A percentile compares a stretch with the other conserved stretches of the same genome.
phyloP scores from a whole-genome alignment of 2,888 invertebrate species.

The Ceraclea dissimilis region DNA sequence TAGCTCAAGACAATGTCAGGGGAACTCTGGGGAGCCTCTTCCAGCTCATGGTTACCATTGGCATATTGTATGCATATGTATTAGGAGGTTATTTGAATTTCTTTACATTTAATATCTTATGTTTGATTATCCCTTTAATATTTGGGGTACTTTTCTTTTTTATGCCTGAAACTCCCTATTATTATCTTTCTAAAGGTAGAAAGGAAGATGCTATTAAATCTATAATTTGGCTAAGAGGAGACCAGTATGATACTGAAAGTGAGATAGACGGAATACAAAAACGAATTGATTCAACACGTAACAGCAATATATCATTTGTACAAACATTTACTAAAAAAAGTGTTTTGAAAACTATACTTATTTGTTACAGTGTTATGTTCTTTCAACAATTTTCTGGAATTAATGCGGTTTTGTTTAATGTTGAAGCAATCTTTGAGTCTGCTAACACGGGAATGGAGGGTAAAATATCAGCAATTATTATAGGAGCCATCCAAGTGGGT shows the following conservation, averaged over 20 bases:
- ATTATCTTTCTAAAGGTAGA: conserved; percentile 55
- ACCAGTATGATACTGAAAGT: conserved; percentile 54
- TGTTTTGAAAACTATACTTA: conserved; percentile 58
- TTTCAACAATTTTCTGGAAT: conserved; percentile 84
- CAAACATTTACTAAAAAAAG: conserved; percentile 53
- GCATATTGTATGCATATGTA: conserved; percentile 71
- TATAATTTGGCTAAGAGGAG: conserved; percentile 67
- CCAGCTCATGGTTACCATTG: conserved; percentile 77
- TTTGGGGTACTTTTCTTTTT: conserved; percentile 66
- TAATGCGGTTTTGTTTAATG: conserved; percentile 78
- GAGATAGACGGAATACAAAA: conserved; percentile 58
- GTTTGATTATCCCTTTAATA: conserved; percentile 57
- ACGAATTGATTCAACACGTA: conserved; percentile 45
- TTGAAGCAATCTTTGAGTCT: conserved; percentile 62
- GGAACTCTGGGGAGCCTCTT: conserved; percentile 82
- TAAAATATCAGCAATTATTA: conserved; percentile 62
- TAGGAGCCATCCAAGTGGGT: conserved; percentile 76
- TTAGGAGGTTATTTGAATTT: conserved; percentile 55
- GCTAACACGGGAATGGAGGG: conserved; percentile 54
- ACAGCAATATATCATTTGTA: conserved; percentile 48
- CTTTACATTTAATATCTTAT: conserved; percentile 56
- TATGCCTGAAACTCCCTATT: conserved; percentile 84
- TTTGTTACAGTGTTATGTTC: conserved; percentile 75
- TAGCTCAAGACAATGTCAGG: conserved; percentile 73
- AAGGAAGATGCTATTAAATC: conserved; percentile 61